phyloP scores from a whole-genome alignment of 53 echinoderm and acorn worm genomes.

The Patiria pectinifera region DNA sequence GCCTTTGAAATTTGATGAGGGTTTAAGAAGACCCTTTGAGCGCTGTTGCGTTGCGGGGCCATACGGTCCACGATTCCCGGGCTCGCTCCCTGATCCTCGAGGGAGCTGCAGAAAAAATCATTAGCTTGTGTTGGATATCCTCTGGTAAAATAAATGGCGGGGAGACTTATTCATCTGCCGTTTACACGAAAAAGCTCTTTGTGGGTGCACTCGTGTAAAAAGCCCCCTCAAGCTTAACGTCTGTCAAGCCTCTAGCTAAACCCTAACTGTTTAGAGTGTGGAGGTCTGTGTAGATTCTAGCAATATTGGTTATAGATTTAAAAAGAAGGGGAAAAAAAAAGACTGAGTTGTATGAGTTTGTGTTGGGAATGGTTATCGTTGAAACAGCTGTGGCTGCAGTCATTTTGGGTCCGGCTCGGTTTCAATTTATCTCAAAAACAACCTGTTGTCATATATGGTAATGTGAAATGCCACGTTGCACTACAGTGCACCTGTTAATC shows the following conservation, averaged over 20 bases:
- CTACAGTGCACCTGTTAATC: not conserved
- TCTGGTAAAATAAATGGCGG: conserved; percentile 40
- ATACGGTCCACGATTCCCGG: conserved; percentile 15
- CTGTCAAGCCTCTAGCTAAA: conserved; percentile 11
- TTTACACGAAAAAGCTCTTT: conserved; percentile 55
- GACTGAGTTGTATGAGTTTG: not conserved
- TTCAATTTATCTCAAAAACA: not conserved
- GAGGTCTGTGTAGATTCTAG: not conserved
- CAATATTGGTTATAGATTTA: conserved; percentile 19
- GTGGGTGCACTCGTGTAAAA: conserved; percentile 7
- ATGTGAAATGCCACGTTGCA: conserved; percentile 9
- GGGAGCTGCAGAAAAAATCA: conserved; percentile 33
- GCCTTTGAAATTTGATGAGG: conserved; percentile 60
- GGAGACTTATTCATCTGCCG: not conserved
- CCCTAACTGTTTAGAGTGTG: not conserved
- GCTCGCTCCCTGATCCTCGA: conserved; percentile 18
- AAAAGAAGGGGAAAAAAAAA: not conserved
- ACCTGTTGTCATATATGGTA: conserved; percentile 28
- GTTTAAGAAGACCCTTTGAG: conserved; percentile 41
- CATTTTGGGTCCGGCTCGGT: not conserved
- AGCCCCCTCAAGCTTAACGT: not conserved
- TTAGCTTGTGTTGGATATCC: conserved; percentile 60
- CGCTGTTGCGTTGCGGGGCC: conserved; percentile 47
- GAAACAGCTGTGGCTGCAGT: conserved; percentile 22
- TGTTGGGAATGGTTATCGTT: conserved; percentile 11